Evolutionary conservation across 2,797 vertebrate genomes (phyloP).

Genomic region (Galagoides demidoff): DNA sequence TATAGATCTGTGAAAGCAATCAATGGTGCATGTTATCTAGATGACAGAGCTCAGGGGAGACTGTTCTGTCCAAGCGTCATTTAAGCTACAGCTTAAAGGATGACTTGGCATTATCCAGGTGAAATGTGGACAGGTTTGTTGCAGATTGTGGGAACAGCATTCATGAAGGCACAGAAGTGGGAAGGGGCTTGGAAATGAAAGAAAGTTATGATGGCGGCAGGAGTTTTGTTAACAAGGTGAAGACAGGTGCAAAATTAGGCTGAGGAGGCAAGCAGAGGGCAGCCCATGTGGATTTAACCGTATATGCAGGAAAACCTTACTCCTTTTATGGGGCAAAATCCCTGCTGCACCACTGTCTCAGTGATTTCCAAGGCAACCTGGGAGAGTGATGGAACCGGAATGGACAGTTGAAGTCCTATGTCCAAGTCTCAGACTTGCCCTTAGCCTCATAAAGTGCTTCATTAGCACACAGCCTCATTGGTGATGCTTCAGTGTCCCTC

Average conservation of each 20-base stretch:
- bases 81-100: neutral
- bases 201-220: neutral
- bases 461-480: neutral
- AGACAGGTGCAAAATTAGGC: neutral
- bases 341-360: neutral
- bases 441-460: neutral
- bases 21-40: neutral
- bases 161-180: neutral
- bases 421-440: neutral
- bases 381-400: neutral
- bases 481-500: neutral
- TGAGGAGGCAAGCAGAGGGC: neutral
- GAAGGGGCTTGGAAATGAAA: neutral
- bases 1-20: neutral
- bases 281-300: neutral
- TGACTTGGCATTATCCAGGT: neutral
- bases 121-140: neutral
- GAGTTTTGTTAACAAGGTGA: neutral
- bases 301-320: neutral
- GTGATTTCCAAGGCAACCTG: neutral
- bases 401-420: neutral
- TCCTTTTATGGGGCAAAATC: neutral
- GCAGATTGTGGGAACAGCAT: neutral
- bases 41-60: neutral
- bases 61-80: neutral